Conservation (phyloP, 2,797 vertebrate species). For the Sebastolobus alascanus region DNA sequence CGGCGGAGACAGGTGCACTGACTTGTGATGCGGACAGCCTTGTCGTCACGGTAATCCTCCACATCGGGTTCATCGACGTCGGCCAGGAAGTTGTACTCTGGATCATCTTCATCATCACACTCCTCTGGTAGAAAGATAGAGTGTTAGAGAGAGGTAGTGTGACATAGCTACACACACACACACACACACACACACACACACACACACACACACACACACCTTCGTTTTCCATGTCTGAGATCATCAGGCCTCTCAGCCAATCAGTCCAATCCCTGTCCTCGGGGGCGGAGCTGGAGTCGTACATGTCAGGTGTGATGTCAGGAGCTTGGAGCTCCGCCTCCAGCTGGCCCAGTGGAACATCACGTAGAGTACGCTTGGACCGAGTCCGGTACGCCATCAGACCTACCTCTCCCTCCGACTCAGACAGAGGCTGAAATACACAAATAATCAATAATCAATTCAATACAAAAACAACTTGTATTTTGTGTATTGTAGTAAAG, state of each 20-base stretch:
- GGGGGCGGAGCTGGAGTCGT: constrained; percentile 86
- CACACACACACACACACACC: constrained; percentile 73
- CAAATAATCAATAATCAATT: background rate
- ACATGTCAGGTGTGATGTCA: constrained; percentile 97
- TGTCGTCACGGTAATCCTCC: constrained; percentile 97
- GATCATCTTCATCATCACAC: constrained; percentile 96
- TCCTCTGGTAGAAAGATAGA: constrained; percentile 85
- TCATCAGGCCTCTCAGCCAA: constrained; percentile 95
- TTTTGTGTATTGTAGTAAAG: background rate
- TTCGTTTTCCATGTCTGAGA: constrained; percentile 91
- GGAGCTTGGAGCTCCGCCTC: constrained; percentile 95
- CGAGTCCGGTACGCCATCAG: constrained; percentile 93
- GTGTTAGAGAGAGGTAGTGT: background rate
- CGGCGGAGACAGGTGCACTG: constrained; percentile 61
- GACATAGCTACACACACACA: background rate
- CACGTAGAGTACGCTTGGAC: constrained; percentile 92
- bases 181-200: background rate
- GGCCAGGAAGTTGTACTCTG: constrained; percentile 97
- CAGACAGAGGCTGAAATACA: constrained; percentile 45
- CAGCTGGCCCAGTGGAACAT: constrained; percentile 91
- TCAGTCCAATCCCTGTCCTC: constrained; percentile 95
- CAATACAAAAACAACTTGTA: background rate
- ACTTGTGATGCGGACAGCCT: constrained; percentile 97
- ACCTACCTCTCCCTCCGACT: constrained; percentile 76
- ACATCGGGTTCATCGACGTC: constrained; percentile 94